Conservation (phyloP, 1,140 invertebrate genomes). For the Drosophila carrolli region DNA sequence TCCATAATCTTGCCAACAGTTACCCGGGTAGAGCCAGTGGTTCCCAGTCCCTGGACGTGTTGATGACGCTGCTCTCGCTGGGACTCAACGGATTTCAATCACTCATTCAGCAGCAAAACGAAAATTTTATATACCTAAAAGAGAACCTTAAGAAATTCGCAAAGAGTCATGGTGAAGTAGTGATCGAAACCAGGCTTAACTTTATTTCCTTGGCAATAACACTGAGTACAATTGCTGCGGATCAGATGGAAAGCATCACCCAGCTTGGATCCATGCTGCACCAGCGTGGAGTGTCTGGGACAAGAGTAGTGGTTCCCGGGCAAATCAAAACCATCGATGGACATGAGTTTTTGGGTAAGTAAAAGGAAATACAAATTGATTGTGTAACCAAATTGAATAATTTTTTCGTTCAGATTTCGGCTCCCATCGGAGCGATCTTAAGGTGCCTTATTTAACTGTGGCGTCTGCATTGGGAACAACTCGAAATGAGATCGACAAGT, state of each 20-base stretch:
- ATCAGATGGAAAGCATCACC: constrained; percentile 22
- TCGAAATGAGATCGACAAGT: constrained; percentile 73
- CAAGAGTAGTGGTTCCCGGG: constrained; percentile 66
- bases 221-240: constrained; percentile 36
- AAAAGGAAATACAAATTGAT: neutral
- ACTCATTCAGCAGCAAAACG: constrained; percentile 88
- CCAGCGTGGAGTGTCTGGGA: constrained; percentile 79
- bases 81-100: constrained; percentile 89
- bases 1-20: constrained; percentile 89
- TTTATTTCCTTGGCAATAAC: constrained; percentile 90
- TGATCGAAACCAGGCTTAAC: constrained; percentile 89
- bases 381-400: neutral
- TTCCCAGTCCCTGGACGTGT: constrained; percentile 90
- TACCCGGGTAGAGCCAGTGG: constrained; percentile 92
- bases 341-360: constrained; percentile 65
- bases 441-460: constrained; percentile 78
- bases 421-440: constrained; percentile 53
- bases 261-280: constrained; percentile 84
- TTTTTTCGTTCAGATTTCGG: constrained; percentile 70
- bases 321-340: constrained; percentile 73
- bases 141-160: constrained; percentile 88
- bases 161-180: constrained; percentile 87
- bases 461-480: constrained; percentile 77
- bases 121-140: constrained; percentile 89
- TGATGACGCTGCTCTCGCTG: constrained; percentile 92